These are phyloP conservation scores for Neosalanx taihuensis DNA, from an alignment of 2,797 vertebrate genomes.

Conservation along the genomic window DNA sequence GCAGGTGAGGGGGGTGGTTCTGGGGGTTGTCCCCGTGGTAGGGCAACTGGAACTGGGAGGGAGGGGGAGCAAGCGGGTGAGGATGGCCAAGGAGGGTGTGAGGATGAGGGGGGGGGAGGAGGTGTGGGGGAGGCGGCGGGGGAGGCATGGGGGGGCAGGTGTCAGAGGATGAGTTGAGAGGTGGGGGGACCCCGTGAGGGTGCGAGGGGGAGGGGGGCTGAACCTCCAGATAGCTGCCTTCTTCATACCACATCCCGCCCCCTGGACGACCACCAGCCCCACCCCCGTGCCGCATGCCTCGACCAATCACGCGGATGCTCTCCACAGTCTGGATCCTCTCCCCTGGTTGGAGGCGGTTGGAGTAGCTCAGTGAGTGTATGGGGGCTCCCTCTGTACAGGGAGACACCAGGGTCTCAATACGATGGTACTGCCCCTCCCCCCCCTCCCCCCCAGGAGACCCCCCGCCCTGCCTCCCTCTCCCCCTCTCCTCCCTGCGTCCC, in stretches of 20 bases:
- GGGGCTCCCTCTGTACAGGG: conserved; percentile 76
- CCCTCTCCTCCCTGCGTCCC: conserved; percentile 56
- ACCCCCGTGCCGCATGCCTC: conserved; percentile 72
- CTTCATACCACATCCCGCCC: conserved; percentile 75
- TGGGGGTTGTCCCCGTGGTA: conserved; percentile 71
- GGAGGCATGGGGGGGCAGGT: conserved; percentile 45
- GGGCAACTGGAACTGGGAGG: conserved; percentile 61
- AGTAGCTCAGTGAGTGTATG: conserved; percentile 85
- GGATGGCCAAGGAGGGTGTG: conserved; percentile 54
- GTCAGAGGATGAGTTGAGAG: conserved; percentile 54
- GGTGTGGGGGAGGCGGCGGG: conserved; percentile 60
- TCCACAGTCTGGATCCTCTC: conserved; percentile 96
- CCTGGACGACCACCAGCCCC: conserved; percentile 60
- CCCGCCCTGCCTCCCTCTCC: conserved; percentile 28
- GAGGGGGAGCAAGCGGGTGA: conserved; percentile 58
- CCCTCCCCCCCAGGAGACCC: conserved; percentile 41
- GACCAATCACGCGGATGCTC: conserved; percentile 86
- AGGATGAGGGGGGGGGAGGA: conserved; percentile 61
- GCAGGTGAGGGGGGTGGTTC: conserved; percentile 56
- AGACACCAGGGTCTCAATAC: conserved; percentile 91
- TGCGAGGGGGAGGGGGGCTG: conserved; percentile 56
- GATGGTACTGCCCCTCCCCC: conserved; percentile 82
- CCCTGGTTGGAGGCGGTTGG: conserved; percentile 77
- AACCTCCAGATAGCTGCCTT: conserved; percentile 73
- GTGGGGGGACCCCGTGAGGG: conserved; percentile 47